Evolutionary conservation across 2,888 invertebrate genomes (phyloP).

Genomic region (Ophioninae sp.): DNA sequence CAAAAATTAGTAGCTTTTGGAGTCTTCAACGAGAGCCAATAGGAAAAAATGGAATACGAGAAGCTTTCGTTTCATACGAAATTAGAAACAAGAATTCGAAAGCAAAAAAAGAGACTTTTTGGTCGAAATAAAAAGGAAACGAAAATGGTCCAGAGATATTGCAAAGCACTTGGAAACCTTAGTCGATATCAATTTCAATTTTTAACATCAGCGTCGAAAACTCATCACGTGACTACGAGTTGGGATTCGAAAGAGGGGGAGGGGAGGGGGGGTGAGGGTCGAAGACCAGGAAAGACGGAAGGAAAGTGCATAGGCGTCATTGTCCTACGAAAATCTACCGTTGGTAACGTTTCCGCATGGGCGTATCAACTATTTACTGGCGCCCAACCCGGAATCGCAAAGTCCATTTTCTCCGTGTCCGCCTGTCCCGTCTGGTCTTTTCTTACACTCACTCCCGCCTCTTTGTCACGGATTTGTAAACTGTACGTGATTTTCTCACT

Average conservation of each 20-base stretch:
- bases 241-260: slow-evolving; percentile 44
- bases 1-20: neutral
- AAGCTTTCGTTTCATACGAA: slow-evolving; percentile 40
- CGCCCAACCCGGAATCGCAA: slow-evolving; percentile 63
- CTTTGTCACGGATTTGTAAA: slow-evolving; percentile 26
- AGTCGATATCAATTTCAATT: slow-evolving; percentile 44
- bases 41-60: neutral
- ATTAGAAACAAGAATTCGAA: slow-evolving; percentile 26
- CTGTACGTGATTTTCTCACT: slow-evolving; percentile 37
- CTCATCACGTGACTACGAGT: slow-evolving; percentile 21
- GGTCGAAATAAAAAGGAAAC: slow-evolving; percentile 27
- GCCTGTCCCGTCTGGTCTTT: slow-evolving; percentile 1
- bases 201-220: slow-evolving; percentile 18
- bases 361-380: slow-evolving; percentile 67
- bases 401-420: neutral
- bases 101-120: neutral
- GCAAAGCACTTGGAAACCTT: slow-evolving; percentile 67
- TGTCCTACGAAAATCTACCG: slow-evolving; percentile 74
- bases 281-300: slow-evolving; percentile 20
- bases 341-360: slow-evolving; percentile 74
- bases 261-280: slow-evolving; percentile 22
- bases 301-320: slow-evolving; percentile 68
- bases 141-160: slow-evolving; percentile 42
- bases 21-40: neutral
- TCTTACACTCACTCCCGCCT: slow-evolving; percentile 8